Evolutionary conservation across 2,888 invertebrate species (phyloP).

Genomic region (Amblyteles armatorius): DNA sequence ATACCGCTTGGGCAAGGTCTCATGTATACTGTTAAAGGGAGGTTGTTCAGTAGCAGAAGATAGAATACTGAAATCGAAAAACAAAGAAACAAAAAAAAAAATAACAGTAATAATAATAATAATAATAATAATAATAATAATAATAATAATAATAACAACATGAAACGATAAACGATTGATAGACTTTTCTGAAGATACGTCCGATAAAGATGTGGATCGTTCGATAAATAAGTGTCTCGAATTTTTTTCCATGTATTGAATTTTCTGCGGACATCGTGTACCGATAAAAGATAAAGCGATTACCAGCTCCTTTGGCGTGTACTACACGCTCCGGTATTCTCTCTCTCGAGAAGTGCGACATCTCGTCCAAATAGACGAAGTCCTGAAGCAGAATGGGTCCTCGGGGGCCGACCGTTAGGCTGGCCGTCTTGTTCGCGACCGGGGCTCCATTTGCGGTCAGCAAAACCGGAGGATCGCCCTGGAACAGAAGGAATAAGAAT

Average conservation of each 20-base stretch:
- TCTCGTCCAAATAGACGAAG: constrained; percentile 91
- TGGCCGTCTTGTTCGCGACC: constrained; percentile 91
- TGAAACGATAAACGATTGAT: neutral
- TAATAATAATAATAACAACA: too few species aligned
- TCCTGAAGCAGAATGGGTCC: constrained; percentile 95
- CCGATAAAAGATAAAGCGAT: constrained; percentile 44
- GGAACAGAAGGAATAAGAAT: constrained; percentile 74
- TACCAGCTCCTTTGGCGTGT: constrained; percentile 97
- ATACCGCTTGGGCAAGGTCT: too few species aligned
- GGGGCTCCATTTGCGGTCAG: constrained; percentile 94
- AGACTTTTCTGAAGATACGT: neutral
- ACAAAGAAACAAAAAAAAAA: too few species aligned
- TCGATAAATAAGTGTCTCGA: constrained; percentile 4
- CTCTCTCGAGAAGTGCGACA: constrained; percentile 95
- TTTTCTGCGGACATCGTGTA: neutral
- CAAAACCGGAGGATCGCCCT: constrained; percentile 88
- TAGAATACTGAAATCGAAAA: too few species aligned
- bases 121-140: too few species aligned
- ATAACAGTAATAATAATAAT: too few species aligned
- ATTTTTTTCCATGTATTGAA: neutral
- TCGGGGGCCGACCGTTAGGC: constrained; percentile 93
- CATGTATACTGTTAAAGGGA: too few species aligned
- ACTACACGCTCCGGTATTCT: constrained; percentile 98
- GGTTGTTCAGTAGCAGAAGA: too few species aligned
- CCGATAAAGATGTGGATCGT: neutral